Base-by-base conservation (phyloP, 2,113 vertebrate genomes). In the Trichomycterus rosablanca region DNA sequence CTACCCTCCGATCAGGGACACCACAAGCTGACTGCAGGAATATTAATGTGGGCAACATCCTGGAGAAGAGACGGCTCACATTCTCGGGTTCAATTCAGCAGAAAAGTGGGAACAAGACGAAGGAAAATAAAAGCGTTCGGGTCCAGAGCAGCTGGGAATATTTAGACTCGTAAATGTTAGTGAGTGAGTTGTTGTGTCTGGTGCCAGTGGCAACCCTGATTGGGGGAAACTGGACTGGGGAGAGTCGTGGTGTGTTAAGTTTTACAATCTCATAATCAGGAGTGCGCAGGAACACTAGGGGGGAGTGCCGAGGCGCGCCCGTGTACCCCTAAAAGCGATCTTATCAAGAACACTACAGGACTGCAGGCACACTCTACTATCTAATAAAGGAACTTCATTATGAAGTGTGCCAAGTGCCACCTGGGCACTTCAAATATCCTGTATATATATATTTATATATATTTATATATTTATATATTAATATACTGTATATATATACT, bases 111-210 rank as follows among this genome's bases (percentile, higher is more conserved):
- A 4, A 4, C 34, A 37, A 37, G 3, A 37, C 18, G 7, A n/a
- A 9, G 52, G 20, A 40, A 56, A 55, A 64, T 65, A 55, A 34
- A 7, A 40, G 22, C 15, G 20, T 67, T 52, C 45, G 53, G 32
- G 32, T 46, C 50, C 40, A 66, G 49, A 62, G 14, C 72, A 76
- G 68, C 68, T 78, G 77, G 68, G 39, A 75, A 59, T 34, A 71
- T 73, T 74, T 72, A 76, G 8, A 61, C 59, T 67, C 55, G 57
- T 79, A 79, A 75, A 75, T 55, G 49, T 63, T 63, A 63, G 68
- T 81, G 76, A 61, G 68, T 19, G 50, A 68, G 45, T 67, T 86
- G 81, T 83, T 84, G 72, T 82, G 81, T 81, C 81, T 83, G 78
- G 46, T 78, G 68, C 77, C 78, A 56, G 1, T 82, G 46, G 76